A percentile compares a stretch with the other conserved stretches of the same genome.
Evolutionary conservation across 1,140 invertebrate genomes (phyloP).

Genomic region (Antheraea mylitta): DNA sequence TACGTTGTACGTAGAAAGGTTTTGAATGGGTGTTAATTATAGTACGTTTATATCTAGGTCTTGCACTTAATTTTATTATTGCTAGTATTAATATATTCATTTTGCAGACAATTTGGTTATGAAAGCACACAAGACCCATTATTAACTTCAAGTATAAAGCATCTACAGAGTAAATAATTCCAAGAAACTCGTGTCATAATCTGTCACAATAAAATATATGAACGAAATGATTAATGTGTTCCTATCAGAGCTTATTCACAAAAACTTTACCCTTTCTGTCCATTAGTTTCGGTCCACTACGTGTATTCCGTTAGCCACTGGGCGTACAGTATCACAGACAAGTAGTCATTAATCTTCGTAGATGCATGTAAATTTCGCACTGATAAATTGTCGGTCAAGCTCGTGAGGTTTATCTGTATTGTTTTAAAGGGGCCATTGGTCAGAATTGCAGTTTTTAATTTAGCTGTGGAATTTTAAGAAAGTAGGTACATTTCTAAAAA

Average conservation of each 20-base stretch:
- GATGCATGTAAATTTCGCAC: conserved; percentile 57
- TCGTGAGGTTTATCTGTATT: conserved; percentile 37
- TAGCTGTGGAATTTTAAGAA: no score
- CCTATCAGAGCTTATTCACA: conserved; percentile 1
- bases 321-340: conserved; percentile 19
- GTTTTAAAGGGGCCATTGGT: conserved; percentile 29
- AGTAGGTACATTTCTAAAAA: no score
- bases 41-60: no score
- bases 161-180: neutral
- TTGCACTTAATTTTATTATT: no score
- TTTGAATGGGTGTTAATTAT: no score
- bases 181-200: neutral
- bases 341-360: conserved; percentile 50
- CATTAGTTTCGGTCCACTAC: neutral
- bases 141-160: neutral
- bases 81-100: no score
- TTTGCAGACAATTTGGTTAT: no score
- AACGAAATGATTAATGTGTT: conserved; percentile 21
- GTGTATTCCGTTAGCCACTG: conserved; percentile 23
- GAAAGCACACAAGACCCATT: no score
- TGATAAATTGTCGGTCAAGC: conserved; percentile 59
- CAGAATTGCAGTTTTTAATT: neutral
- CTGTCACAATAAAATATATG: conserved; percentile 14
- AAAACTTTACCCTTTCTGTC: conserved; percentile 18
- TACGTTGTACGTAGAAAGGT: no score